Conservation (phyloP, 2,888 invertebrate species). For the Apantesis nais region DNA sequence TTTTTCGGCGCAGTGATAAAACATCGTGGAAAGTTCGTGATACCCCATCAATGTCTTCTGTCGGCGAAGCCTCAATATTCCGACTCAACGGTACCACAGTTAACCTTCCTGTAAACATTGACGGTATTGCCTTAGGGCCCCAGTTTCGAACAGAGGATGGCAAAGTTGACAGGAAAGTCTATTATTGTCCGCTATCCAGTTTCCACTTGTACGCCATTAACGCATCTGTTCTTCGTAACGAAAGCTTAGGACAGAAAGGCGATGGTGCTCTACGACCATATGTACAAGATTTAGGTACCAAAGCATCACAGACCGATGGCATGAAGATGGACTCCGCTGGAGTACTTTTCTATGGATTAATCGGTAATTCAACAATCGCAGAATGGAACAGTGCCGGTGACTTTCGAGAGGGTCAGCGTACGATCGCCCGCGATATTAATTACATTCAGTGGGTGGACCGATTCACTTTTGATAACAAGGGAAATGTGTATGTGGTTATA, state of each 20-base stretch:
- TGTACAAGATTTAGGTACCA: slow-evolving; percentile 87
- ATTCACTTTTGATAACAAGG: slow-evolving; percentile 88
- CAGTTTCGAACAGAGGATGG: slow-evolving; percentile 71
- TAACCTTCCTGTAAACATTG: slow-evolving; percentile 87
- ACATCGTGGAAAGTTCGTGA: slow-evolving; percentile 90
- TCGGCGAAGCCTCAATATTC: slow-evolving; percentile 85
- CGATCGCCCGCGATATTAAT: slow-evolving; percentile 88
- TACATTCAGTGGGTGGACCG: slow-evolving; percentile 91
- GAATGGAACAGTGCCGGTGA: slow-evolving; percentile 88
- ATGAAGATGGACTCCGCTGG: slow-evolving; percentile 91
- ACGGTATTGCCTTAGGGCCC: slow-evolving; percentile 90
- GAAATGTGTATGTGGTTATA: slow-evolving; percentile 88
- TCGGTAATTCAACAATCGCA: slow-evolving; percentile 89
- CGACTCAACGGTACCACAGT: slow-evolving; percentile 86
- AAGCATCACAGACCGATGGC: slow-evolving; percentile 89
- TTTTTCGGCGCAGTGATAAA: slow-evolving; percentile 87
- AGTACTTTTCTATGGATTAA: slow-evolving; percentile 88
- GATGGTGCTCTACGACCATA: slow-evolving; percentile 72
- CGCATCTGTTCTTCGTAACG: slow-evolving; percentile 86
- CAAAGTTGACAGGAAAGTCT: slow-evolving; percentile 83
- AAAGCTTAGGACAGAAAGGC: slow-evolving; percentile 68
- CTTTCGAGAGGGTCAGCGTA: slow-evolving; percentile 86
- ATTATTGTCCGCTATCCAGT: slow-evolving; percentile 89
- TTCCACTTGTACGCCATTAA: slow-evolving; percentile 88
- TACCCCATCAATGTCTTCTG: slow-evolving; percentile 87